Conservation (phyloP, 2,113 vertebrate species). For the Scatophagus argus region DNA sequence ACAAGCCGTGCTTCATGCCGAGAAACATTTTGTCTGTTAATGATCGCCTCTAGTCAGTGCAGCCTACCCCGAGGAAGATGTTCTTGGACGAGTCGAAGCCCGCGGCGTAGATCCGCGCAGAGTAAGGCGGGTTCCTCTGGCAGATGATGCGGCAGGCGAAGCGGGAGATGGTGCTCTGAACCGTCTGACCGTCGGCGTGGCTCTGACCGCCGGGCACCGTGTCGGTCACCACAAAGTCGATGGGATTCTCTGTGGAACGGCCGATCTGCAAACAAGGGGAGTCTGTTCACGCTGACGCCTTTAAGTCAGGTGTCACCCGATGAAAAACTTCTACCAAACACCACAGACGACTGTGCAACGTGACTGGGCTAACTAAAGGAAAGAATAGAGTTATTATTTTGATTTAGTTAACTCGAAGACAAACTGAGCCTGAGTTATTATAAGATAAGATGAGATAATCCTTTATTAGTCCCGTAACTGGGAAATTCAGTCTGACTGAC, state of each 20-base stretch:
- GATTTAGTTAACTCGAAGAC: background rate
- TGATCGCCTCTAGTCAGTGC: no score
- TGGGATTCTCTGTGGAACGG: slow-evolving; percentile 93
- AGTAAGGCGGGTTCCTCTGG: slow-evolving; percentile 91
- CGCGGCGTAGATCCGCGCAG: slow-evolving; percentile 93
- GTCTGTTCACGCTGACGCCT: no score
- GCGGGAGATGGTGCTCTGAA: slow-evolving; percentile 96
- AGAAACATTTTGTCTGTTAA: background rate
- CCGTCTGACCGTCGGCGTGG: slow-evolving; percentile 85
- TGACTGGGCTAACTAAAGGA: background rate
- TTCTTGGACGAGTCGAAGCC: slow-evolving; percentile 97
- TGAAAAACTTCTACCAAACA: background rate
- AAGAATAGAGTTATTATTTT: background rate
- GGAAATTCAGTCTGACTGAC: background rate
- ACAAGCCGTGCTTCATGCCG: background rate
- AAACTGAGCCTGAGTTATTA: background rate
- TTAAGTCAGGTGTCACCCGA: background rate
- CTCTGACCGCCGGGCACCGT: slow-evolving; percentile 88
- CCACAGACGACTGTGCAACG: background rate
- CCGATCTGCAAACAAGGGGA: slow-evolving; percentile 93
- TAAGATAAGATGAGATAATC: no score
- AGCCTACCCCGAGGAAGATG: slow-evolving; percentile 94
- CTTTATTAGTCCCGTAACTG: no score
- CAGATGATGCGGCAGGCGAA: slow-evolving; percentile 98
- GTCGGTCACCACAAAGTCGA: slow-evolving; percentile 96